Conservation (phyloP, 2,888 invertebrate species). For the Chymomyza amoena region DNA sequence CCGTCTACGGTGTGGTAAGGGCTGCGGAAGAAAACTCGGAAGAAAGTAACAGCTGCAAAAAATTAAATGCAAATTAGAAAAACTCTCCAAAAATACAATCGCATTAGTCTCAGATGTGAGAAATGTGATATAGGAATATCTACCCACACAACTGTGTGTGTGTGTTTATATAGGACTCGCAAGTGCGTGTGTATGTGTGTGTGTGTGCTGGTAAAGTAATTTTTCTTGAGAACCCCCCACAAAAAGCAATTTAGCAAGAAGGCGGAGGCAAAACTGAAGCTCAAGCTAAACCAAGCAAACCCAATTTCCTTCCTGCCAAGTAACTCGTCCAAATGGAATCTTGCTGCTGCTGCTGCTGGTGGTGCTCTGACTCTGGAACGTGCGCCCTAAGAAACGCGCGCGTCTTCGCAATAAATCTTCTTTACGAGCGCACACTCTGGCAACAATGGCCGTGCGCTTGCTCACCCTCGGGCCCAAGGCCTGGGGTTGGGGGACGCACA, state of each 20-base stretch:
- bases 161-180: too few species aligned
- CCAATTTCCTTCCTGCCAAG: conserved; percentile 63
- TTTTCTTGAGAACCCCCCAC: conserved; percentile 61
- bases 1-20: not conserved
- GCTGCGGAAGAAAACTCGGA: not conserved
- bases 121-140: conserved; percentile 66
- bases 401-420: conserved; percentile 78
- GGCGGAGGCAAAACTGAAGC: conserved; percentile 39
- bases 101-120: conserved; percentile 73
- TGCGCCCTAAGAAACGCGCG: conserved; percentile 75
- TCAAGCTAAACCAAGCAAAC: conserved; percentile 61
- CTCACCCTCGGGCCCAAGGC: conserved; percentile 9
- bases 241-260: conserved; percentile 67
- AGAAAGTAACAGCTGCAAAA: conserved; percentile 70
- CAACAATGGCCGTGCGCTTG: conserved; percentile 71
- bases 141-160: conserved; percentile 20
- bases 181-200: conserved; percentile 24
- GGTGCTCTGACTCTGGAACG: conserved; percentile 50
- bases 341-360: conserved; percentile 44
- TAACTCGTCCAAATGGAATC: conserved; percentile 61
- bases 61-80: conserved; percentile 74
- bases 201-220: conserved; percentile 54
- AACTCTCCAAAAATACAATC: conserved; percentile 53
- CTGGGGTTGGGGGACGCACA: conserved; percentile 26
- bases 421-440: conserved; percentile 78